These are phyloP conservation scores for Apogon hyalosoma DNA, from an alignment of 2,797 vertebrate species.

Conservation along the genomic window DNA sequence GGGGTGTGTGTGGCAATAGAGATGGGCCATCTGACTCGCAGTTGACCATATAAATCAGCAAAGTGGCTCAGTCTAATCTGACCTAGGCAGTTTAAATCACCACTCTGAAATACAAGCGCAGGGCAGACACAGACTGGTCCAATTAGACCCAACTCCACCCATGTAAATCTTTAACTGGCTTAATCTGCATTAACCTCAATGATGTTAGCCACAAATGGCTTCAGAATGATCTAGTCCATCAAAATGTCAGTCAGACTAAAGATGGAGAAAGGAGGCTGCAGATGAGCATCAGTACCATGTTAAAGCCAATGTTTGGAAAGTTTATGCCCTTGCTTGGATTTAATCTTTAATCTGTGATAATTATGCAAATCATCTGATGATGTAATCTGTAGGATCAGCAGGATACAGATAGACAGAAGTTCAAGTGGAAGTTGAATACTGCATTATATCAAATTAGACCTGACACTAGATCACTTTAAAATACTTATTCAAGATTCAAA, in stretches of 20 bases:
- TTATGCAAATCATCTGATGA: too few relatives aligned
- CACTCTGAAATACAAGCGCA: conserved; percentile 62
- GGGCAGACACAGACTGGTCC: conserved; percentile 57
- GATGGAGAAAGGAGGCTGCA: conserved; percentile 26
- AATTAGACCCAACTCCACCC: conserved; percentile 69
- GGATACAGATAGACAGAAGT: too few relatives aligned
- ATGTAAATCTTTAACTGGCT: conserved; percentile 78
- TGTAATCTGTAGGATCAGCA: too few relatives aligned
- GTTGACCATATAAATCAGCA: conserved; percentile 80
- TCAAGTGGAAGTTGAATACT: too few relatives aligned
- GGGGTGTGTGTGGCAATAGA: conserved; percentile 74
- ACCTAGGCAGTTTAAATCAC: conserved; percentile 72
- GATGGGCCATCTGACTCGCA: conserved; percentile 78
- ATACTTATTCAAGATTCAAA: too few relatives aligned
- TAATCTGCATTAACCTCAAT: conserved; percentile 76
- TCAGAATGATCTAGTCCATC: conserved; percentile 74
- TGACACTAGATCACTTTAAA: too few relatives aligned
- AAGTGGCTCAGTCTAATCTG: conserved; percentile 74
- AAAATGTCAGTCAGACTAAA: conserved; percentile 56
- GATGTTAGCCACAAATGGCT: conserved; percentile 74
- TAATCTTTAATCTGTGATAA: too few relatives aligned
- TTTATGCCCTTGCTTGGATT: too few relatives aligned
- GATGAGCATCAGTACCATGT: conserved; percentile 18
- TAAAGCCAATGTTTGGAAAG: too few relatives aligned
- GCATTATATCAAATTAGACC: too few relatives aligned